A percentile compares a stretch with the other conserved stretches of the same genome.
Evolutionary conservation across 2,113 vertebrate genomes (phyloP).

Genomic region (Atrichornis clamosus): DNA sequence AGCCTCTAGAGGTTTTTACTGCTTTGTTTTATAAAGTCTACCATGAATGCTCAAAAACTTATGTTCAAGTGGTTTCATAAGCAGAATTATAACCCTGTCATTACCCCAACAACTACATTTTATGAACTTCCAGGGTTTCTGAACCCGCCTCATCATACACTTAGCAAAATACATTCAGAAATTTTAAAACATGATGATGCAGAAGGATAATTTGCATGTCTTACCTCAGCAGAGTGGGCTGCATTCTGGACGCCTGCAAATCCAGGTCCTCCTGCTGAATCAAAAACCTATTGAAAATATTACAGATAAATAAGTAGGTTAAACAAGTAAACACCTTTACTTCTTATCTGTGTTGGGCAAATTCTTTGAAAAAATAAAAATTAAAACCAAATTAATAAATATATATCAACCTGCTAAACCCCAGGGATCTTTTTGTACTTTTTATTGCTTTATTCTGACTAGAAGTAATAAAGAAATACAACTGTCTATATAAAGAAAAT

Average conservation of each 20-base stretch:
- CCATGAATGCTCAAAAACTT: background rate
- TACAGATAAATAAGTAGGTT: background rate
- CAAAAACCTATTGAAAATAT: constrained; percentile 80
- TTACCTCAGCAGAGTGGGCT: constrained; percentile 74
- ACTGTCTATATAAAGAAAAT: background rate
- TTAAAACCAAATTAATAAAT: background rate
- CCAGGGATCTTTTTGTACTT: background rate
- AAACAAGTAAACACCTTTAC: background rate
- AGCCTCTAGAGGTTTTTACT: background rate
- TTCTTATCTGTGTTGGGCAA: background rate
- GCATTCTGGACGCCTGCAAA: constrained; percentile 63
- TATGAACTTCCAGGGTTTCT: background rate
- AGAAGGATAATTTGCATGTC: background rate
- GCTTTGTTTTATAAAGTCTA: background rate
- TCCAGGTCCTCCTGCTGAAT: constrained; percentile 75
- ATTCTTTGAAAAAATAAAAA: background rate
- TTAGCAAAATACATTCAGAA: background rate
- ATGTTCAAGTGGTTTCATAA: background rate
- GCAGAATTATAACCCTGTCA: background rate
- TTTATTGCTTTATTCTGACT: background rate
- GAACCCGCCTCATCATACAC: background rate
- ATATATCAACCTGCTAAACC: background rate
- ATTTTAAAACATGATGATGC: background rate
- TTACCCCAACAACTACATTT: background rate
- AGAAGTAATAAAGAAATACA: background rate